phyloP scores from a whole-genome alignment of 2,797 vertebrate genomes.

The Rhincodon typus region DNA sequence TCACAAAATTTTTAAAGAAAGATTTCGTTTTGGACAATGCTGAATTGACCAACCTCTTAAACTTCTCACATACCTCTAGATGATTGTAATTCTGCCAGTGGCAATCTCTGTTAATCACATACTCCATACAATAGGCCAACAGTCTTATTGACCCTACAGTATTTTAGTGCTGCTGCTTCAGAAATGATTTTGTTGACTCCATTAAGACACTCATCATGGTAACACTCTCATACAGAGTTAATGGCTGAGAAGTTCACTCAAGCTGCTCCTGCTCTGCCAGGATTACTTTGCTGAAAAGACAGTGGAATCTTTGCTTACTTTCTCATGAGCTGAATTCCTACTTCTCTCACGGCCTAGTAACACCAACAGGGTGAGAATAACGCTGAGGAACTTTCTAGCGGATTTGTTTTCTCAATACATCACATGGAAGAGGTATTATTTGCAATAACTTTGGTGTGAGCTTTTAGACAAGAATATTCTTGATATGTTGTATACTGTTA shows the following conservation, averaged over 20 bases:
- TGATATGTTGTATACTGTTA: not conserved
- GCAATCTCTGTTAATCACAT: not conserved
- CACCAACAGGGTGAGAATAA: not conserved
- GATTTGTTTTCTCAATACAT: not conserved
- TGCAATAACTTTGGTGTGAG: not conserved
- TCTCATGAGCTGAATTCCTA: not conserved
- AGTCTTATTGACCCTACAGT: not conserved
- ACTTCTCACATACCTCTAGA: not conserved
- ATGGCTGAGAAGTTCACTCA: not conserved
- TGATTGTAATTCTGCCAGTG: not conserved
- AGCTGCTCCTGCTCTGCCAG: not conserved
- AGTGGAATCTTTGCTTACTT: not conserved
- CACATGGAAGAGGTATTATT: not conserved
- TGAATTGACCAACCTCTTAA: not conserved
- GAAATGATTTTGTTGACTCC: not conserved
- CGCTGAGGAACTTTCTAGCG: not conserved
- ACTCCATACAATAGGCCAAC: not conserved
- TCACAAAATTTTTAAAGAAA: not conserved
- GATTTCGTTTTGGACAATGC: not conserved
- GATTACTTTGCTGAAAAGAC: not conserved
- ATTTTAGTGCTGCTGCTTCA: not conserved
- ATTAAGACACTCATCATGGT: not conserved
- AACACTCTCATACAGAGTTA: not conserved
- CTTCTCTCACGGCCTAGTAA: not conserved
- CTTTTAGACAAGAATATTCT: not conserved